Base-by-base conservation (phyloP, 2,797 vertebrate species). In the Valencia hispanica region DNA sequence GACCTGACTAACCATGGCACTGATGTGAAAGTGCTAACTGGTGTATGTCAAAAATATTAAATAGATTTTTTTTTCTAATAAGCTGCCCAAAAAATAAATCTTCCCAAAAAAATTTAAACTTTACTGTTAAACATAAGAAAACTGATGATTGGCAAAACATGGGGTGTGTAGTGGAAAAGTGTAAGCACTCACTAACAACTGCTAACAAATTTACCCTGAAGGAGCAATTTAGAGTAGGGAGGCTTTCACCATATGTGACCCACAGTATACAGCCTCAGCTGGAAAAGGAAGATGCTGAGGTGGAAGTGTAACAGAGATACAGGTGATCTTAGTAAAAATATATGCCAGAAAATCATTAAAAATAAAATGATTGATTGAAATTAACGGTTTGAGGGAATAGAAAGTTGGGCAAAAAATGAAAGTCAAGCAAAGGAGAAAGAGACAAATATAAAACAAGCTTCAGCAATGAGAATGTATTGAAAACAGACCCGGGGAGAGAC, bases 91-190 rank as follows among this genome's bases (percentile, higher is more conserved):
- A 20, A 17, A 61, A 53, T 17, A 61, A n/a, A n/a, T 61, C 15
- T 3, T 57, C 55, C 12, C 55, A 30, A 30, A 30, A 30, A 57
- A 30, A 30, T 17, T 11, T 57, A 4, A 30, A 8, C 8, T 61
- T 61, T 15, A 59, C 76, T 61, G 85, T 78, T 82, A 71, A 36
- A 63, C 74, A 68, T 3, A 0, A 74, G 72, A 82, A 68, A 86
- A 93, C 90, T 93, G 91, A 93, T 92, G 81, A 53, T 36, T 61
- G 70, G 71, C 76, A 79, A 81, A 81, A 75, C 80, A 75, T 76
- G 47, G 88, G 90, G 84, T 87, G 91, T 86, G 90, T 91, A 85
- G 82, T 93, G 88, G 91, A 92, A 92, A 93, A 90, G 84, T 90
- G 88, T 92, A 86, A 91, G 84, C 79, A 61, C 79, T 18, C 18